Percentiles rank a stretch among this genome's conserved stretches.
phyloP scores from a whole-genome alignment of 1,140 invertebrate genomes.

The Fragariocoptes setiger region DNA sequence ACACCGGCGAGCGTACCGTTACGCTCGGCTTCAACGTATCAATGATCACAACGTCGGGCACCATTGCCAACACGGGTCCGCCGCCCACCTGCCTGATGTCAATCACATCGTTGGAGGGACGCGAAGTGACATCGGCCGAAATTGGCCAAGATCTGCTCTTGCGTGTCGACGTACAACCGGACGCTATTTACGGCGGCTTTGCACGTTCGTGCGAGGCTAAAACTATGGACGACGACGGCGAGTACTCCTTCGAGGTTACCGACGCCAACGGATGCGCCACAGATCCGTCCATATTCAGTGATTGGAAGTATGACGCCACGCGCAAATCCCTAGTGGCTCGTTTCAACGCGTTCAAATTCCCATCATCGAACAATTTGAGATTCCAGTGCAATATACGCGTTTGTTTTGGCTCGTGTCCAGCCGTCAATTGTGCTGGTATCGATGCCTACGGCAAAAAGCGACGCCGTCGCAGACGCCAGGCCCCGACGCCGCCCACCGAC shows the following conservation, averaged over 20 bases:
- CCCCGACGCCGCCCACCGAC: constrained; percentile 5
- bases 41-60: constrained; percentile 71
- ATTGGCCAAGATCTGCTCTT: constrained; percentile 65
- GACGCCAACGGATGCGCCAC: constrained; percentile 75
- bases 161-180: constrained; percentile 67
- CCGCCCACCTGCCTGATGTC: constrained; percentile 69
- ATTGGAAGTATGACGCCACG: constrained; percentile 57
- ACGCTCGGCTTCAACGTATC: constrained; percentile 67
- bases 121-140: constrained; percentile 58
- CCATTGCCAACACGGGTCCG: constrained; percentile 71
- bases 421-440: constrained; percentile 60
- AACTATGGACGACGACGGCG: constrained; percentile 47
- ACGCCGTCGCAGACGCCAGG: constrained; percentile 20
- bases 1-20: constrained; percentile 68
- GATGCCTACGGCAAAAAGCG: constrained; percentile 51
- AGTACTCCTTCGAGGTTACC: constrained; percentile 67
- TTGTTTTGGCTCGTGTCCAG: constrained; percentile 75
- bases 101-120: constrained; percentile 51
- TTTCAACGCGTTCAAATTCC: constrained; percentile 80
- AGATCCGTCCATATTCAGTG: constrained; percentile 61
- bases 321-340: constrained; percentile 44
- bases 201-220: constrained; percentile 66
- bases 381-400: constrained; percentile 85
- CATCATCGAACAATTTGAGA: constrained; percentile 62
- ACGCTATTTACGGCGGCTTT: constrained; percentile 69